phyloP scores from a whole-genome alignment of 2,113 vertebrate species.

The Rana temporaria region DNA sequence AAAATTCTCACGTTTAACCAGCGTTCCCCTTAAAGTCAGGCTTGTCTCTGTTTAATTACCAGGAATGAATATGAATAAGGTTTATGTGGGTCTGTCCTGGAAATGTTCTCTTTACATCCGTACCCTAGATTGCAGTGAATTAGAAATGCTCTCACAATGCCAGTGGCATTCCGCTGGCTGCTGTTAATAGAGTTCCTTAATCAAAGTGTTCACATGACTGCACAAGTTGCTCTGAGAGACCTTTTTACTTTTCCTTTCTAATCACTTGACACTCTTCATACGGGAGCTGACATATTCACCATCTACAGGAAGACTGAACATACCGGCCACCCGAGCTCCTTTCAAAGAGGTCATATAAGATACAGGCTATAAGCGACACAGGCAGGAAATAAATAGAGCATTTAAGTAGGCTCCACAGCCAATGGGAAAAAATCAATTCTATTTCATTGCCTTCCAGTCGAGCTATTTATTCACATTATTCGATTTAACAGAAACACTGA shows the following conservation, averaged over 20 bases:
- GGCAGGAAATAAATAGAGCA: conserved; percentile 20
- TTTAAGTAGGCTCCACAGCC: not conserved
- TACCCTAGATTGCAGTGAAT: not conserved
- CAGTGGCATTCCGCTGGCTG: not conserved
- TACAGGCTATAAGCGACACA: conserved; percentile 12
- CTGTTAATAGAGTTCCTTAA: conserved; percentile 24
- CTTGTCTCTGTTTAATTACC: too few species aligned
- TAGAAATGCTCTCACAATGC: conserved; percentile 4
- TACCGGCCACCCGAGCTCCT: not conserved
- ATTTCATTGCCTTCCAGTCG: not conserved
- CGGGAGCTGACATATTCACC: not conserved
- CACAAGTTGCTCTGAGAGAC: not conserved
- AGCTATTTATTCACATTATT: not conserved
- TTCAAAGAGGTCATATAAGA: not conserved
- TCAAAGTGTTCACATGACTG: conserved; percentile 37
- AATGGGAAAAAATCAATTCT: conserved; percentile 15
- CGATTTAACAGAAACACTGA: too few species aligned
- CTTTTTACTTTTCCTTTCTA: not conserved
- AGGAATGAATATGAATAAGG: too few species aligned
- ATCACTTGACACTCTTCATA: conserved; percentile 12
- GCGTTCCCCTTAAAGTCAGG: too few species aligned
- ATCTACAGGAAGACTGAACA: not conserved
- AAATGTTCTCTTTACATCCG: not conserved
- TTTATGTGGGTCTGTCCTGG: not conserved
- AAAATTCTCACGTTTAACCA: too few species aligned